Evolutionary conservation across 2,113 vertebrate species (phyloP), one percentile per base, ranked within the genome.

Genomic region (Poecilia latipinna): DNA sequence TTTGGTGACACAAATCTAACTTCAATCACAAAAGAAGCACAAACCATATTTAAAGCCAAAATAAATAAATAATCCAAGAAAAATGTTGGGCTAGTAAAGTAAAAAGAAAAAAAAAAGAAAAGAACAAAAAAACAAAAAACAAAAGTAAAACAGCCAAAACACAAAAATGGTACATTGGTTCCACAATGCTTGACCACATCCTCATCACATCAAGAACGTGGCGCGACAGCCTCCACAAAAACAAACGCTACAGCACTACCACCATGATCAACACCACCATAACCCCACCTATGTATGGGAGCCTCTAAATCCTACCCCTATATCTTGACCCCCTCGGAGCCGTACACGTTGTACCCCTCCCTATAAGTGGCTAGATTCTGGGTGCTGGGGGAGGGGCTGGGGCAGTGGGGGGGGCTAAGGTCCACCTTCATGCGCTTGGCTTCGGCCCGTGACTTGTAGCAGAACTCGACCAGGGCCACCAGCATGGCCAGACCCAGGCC

Each of bases 271-370:
- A 86, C 85, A 91, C 81, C 88, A 95, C 95, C 96, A 96, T 93
- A 92, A 95, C 93, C 96, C 93, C 96, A 96, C 95, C 97, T 95
- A 94, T 42, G 28, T 94, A 95, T 92, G 94, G 94, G 92, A 95
- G 95, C 95, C 96, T 96, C 97, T 98, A 97, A 96, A 84, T 97
- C 98, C 97, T 99, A 99, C 97, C 98, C 96, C 97, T 99, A 99
- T 96, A 99, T 99, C 96, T 99, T 99, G 96, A 99, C 96, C 97
- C 97, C 98, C 94, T 99, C 98, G 95, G 97, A 98, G 96, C 98
- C 98, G 96, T 99, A 99, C 95, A 99, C 98, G 96, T 99, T 99
- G 98, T 99, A 99, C 96, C 98, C 98, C 97, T 99, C 98, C 97
- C 97, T 99, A 97, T 99, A 99, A 94, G 98, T 99, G 95, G 98